Percentiles rank a stretch among this genome's conserved stretches.
Evolutionary conservation across 2,113 vertebrate genomes (phyloP).

Genomic region (Urocynchramus pylzowi): DNA sequence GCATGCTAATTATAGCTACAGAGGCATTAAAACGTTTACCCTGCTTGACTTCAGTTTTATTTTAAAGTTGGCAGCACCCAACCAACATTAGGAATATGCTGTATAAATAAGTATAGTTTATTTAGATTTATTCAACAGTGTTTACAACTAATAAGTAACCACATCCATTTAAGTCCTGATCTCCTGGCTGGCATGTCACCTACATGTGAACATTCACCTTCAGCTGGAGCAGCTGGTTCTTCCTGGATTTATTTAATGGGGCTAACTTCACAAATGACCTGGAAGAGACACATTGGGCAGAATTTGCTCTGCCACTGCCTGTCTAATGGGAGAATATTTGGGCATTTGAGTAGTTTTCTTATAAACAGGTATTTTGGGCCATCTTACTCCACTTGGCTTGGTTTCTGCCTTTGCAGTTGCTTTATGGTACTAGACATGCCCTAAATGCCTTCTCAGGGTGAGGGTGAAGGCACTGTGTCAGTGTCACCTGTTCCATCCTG

Average conservation of each 20-base stretch:
- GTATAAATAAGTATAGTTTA: conserved; percentile 2
- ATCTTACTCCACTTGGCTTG: background rate
- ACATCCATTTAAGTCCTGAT: background rate
- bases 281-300: background rate
- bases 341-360: background rate
- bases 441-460: background rate
- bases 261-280: background rate
- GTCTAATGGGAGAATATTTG: background rate
- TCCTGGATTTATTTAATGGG: background rate
- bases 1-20: conserved; percentile 17
- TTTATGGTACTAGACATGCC: background rate
- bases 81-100: background rate
- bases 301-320: background rate
- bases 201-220: background rate
- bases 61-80: conserved; percentile 13
- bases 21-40: background rate
- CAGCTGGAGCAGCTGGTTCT: background rate
- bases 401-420: background rate
- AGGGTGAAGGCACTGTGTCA: background rate
- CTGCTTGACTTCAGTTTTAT: background rate
- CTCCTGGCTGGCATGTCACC: background rate
- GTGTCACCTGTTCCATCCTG: background rate
- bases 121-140: background rate
- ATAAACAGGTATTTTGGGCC: background rate
- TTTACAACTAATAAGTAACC: background rate